Evolutionary conservation across 2,113 vertebrate species (phyloP).

Genomic region (Talpa occidentalis): DNA sequence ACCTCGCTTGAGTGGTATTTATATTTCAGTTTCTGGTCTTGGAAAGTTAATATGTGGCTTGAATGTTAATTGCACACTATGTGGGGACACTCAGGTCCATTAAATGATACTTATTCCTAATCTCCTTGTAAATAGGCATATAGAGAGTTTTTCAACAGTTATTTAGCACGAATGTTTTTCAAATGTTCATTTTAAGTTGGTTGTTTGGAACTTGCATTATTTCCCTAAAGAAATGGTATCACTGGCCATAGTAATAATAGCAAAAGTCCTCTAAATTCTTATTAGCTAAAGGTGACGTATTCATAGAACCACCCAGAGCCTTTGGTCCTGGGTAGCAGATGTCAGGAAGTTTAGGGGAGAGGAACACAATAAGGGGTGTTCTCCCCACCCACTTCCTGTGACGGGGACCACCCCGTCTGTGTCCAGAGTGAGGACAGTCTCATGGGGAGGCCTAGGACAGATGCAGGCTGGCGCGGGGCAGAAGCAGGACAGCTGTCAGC

Average conservation of each 20-base stretch:
- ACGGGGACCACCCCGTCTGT: neutral
- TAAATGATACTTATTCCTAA: neutral
- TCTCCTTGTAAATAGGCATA: constrained; percentile 11
- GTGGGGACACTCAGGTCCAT: constrained; percentile 46
- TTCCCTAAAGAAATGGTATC: constrained; percentile 41
- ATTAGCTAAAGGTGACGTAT: neutral
- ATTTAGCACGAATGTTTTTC: neutral
- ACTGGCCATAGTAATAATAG: neutral
- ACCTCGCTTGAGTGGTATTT: constrained; percentile 80
- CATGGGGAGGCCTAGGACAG: no score
- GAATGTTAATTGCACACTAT: constrained; percentile 77
- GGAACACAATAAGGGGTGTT: neutral
- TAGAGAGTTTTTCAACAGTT: constrained; percentile 6
- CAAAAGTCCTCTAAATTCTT: neutral
- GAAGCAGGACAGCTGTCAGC: neutral
- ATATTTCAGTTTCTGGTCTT: constrained; percentile 79
- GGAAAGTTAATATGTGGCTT: constrained; percentile 54
- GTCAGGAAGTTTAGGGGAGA: neutral
- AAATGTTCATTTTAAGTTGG: constrained; percentile 22
- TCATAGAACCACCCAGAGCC: neutral
- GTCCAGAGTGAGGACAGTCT: neutral
- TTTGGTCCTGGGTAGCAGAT: neutral
- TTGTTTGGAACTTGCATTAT: neutral
- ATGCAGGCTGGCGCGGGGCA: neutral
- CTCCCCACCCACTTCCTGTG: no score